Conservation (phyloP, 2,888 invertebrate genomes). For the Keiferia lycopersicella region DNA sequence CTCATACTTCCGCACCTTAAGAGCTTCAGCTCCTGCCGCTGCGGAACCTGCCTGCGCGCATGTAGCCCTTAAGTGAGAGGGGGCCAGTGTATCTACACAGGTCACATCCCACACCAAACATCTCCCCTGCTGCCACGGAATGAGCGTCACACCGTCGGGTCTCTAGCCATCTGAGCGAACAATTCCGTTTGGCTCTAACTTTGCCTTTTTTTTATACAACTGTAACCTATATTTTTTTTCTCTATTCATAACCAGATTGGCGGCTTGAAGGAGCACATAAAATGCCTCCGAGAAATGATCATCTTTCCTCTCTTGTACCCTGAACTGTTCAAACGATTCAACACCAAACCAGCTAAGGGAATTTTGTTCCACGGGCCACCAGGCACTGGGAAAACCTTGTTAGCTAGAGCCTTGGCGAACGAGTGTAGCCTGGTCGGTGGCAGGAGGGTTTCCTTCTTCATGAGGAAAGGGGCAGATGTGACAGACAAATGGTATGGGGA, state of each 20-base stretch:
- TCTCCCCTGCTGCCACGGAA: too few species aligned
- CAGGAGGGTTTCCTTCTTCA: conserved; percentile 92
- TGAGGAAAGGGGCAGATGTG: conserved; percentile 96
- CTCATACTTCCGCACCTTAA: too few species aligned
- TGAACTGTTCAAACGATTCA: conserved; percentile 91
- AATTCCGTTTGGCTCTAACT: too few species aligned
- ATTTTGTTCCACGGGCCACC: conserved; percentile 96
- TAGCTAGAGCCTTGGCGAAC: conserved; percentile 94
- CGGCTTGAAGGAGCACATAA: conserved; percentile 91
- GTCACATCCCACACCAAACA: too few species aligned
- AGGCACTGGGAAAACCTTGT: conserved; percentile 95
- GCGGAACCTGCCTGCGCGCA: too few species aligned
- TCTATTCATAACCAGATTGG: conserved; percentile 83
- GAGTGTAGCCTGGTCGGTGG: conserved; percentile 89
- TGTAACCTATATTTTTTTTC: too few species aligned
- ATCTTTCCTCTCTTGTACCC: conserved; percentile 95
- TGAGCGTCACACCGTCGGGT: too few species aligned
- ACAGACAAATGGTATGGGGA: conserved; percentile 97
- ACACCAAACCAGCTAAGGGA: conserved; percentile 92
- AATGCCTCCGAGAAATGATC: conserved; percentile 94
- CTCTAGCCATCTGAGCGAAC: too few species aligned
- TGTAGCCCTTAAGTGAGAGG: too few species aligned
- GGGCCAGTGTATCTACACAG: too few species aligned
- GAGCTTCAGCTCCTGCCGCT: too few species aligned
- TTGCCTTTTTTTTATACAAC: too few species aligned